A percentile compares a stretch with the other conserved stretches of the same genome.
phyloP scores from a whole-genome alignment of 2,888 invertebrate species.

The Coelinius sp. region DNA sequence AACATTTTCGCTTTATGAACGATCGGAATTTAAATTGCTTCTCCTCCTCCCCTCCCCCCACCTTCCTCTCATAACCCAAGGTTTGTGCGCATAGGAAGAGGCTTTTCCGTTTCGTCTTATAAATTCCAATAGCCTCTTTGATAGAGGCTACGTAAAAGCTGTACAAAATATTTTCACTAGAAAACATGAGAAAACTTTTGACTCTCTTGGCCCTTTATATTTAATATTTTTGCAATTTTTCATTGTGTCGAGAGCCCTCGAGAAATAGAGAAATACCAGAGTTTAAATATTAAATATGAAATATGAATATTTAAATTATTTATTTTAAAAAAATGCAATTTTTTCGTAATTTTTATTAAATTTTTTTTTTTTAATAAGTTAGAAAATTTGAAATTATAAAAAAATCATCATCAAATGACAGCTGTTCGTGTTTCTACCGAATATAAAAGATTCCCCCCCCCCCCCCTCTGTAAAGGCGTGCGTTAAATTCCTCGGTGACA shows the following conservation, averaged over 20 bases:
- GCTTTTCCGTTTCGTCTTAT: constrained; percentile 58
- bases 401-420: not conserved
- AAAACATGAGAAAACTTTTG: constrained; percentile 36
- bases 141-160: constrained; percentile 35
- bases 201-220: constrained; percentile 30
- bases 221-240: constrained; percentile 17
- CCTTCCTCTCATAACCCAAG: no score
- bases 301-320: not conserved
- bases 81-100: constrained; percentile 40
- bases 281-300: not conserved
- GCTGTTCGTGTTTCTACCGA: constrained; percentile 11
- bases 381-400: not conserved
- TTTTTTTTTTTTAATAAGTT: not conserved
- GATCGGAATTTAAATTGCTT: constrained; percentile 65
- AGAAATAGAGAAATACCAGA: not conserved
- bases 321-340: not conserved
- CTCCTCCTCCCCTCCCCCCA: constrained; percentile 32
- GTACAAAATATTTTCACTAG: constrained; percentile 41
- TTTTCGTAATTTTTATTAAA: not conserved
- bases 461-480: not conserved
- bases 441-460: constrained; percentile 10
- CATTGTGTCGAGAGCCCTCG: not conserved
- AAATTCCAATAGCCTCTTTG: constrained; percentile 61
- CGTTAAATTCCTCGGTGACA: constrained; percentile 23
- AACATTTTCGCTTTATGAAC: constrained; percentile 58